These are phyloP conservation scores for Clarias macrocephalus DNA, from an alignment of 2,113 vertebrate genomes.

Conservation along the genomic window DNA sequence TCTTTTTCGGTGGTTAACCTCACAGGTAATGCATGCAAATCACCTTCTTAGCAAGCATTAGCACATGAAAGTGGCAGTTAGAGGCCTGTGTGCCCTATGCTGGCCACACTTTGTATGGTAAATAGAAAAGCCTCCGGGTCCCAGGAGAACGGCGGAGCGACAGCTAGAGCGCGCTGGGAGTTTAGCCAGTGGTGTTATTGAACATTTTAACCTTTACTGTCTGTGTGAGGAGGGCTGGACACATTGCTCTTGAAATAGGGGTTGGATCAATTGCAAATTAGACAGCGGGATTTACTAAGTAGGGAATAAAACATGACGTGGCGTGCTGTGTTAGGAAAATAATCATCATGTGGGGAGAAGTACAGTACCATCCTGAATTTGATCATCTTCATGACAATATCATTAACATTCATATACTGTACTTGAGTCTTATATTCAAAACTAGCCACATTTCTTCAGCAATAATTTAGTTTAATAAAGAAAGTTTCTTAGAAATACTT, in stretches of 20 bases:
- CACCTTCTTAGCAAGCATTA: conserved; percentile 47
- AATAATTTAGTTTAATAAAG: neutral
- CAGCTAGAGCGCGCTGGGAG: conserved; percentile 7
- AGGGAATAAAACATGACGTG: neutral
- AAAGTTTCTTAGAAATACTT: neutral
- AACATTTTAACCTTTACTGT: conserved; percentile 40
- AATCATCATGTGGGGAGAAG: neutral
- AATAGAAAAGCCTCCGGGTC: conserved; percentile 26
- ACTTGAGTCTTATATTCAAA: neutral
- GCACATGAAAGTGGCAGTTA: conserved; percentile 46
- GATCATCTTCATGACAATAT: neutral
- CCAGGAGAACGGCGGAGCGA: neutral
- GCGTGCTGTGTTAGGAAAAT: neutral
- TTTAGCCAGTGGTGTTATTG: conserved; percentile 38
- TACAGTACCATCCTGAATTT: neutral
- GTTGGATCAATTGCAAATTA: conserved; percentile 18
- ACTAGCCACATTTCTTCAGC: neutral
- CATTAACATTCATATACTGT: neutral
- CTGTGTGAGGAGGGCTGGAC: neutral
- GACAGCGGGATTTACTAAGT: neutral
- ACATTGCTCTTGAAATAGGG: neutral
- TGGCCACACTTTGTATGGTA: conserved; percentile 37
- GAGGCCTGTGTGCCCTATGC: conserved; percentile 22
- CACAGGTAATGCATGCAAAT: conserved; percentile 50
- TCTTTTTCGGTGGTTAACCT: conserved; percentile 46